Conservation (phyloP, 1,140 invertebrate species). For the Halotydeus destructor region DNA sequence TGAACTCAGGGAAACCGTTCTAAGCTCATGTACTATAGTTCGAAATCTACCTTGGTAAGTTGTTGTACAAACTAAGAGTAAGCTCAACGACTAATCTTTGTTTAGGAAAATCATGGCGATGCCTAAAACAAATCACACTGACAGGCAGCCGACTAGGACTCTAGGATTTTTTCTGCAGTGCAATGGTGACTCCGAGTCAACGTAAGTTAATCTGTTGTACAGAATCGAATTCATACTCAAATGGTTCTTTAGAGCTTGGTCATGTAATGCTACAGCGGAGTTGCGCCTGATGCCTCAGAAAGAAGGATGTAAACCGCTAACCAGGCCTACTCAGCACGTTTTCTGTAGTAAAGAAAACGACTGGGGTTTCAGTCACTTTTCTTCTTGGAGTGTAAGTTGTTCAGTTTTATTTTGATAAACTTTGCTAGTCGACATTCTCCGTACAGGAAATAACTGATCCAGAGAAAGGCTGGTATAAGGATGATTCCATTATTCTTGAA, state of each 20-base stretch:
- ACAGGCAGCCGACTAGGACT: slow-evolving; percentile 44
- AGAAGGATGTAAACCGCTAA: slow-evolving; percentile 58
- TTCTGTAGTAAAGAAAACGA: slow-evolving; percentile 92
- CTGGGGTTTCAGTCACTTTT: slow-evolving; percentile 93
- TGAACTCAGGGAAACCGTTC: slow-evolving; percentile 63
- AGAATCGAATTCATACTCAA: background rate
- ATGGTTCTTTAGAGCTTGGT: slow-evolving; percentile 47
- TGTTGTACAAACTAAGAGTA: background rate
- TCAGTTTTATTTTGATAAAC: slow-evolving; percentile 9
- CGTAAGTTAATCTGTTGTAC: slow-evolving; percentile 20
- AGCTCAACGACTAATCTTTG: slow-evolving; percentile 13
- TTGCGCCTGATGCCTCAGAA: slow-evolving; percentile 62
- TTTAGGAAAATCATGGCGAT: slow-evolving; percentile 90
- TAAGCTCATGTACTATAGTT: slow-evolving; percentile 77
- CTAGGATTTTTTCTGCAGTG: slow-evolving; percentile 58
- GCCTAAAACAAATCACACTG: slow-evolving; percentile 51
- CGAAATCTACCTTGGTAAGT: slow-evolving; percentile 72
- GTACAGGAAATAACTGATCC: slow-evolving; percentile 61
- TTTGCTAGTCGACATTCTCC: background rate
- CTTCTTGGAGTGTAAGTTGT: slow-evolving; percentile 51
- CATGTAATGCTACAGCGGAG: slow-evolving; percentile 83
- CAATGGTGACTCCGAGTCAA: slow-evolving; percentile 83
- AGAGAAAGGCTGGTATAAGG: slow-evolving; percentile 80
- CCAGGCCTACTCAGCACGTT: slow-evolving; percentile 51
- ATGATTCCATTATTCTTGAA: slow-evolving; percentile 85